Conservation (phyloP, 2,113 vertebrate genomes). For the Polypterus senegalus region DNA sequence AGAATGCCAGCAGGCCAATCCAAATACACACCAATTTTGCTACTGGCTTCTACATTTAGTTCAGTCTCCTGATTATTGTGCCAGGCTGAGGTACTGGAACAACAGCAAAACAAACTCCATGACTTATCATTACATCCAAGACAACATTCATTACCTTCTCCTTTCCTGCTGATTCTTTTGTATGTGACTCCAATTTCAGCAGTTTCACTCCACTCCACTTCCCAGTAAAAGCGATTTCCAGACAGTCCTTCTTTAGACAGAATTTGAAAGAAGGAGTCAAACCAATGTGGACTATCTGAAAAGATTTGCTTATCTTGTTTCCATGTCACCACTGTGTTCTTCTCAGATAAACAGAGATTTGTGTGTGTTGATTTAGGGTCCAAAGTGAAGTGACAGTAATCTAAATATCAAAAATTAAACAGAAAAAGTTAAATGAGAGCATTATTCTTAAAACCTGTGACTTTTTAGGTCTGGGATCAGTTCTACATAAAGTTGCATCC, state of each 20-base stretch:
- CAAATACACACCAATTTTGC: conserved; percentile 64
- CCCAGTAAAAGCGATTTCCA: conserved; percentile 44
- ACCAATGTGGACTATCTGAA: conserved; percentile 44
- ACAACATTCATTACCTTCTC: conserved; percentile 23
- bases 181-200: conserved; percentile 29
- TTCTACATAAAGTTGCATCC: too few species aligned
- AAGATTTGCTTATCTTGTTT: conserved; percentile 37
- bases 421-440: too few species aligned
- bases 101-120: conserved; percentile 78
- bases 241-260: conserved; percentile 58
- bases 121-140: conserved; percentile 60
- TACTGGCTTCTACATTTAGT: conserved; percentile 34
- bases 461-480: too few species aligned
- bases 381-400: conserved; percentile 43
- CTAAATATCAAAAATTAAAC: conserved; percentile 20
- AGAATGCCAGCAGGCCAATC: conserved; percentile 54
- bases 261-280: conserved; percentile 73
- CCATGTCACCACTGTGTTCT: conserved; percentile 36
- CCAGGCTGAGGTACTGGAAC: conserved; percentile 70
- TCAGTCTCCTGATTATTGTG: conserved; percentile 55
- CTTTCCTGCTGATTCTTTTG: conserved; percentile 28
- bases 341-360: conserved; percentile 46
- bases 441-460: too few species aligned
- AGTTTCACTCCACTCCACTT: conserved; percentile 28
- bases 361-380: conserved; percentile 52